Evolutionary conservation across 2,888 invertebrate species (phyloP).

Genomic region (Camponotus fellah): DNA sequence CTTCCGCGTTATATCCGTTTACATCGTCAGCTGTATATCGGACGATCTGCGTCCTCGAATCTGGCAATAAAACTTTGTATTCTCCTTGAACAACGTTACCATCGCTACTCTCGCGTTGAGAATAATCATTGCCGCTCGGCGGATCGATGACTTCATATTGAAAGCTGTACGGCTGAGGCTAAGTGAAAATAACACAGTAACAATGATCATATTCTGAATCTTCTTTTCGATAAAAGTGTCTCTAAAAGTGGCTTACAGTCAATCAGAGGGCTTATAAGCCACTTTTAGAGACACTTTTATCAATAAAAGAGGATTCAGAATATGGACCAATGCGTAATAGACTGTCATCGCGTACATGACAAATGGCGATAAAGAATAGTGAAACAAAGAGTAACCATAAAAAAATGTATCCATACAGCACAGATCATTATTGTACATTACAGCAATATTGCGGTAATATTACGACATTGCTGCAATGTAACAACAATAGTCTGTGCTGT

Average conservation of each 20-base stretch:
- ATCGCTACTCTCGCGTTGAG: slow-evolving; percentile 94
- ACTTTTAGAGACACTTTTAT: too few relatives aligned
- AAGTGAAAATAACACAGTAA: slow-evolving; percentile 30
- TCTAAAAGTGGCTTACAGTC: too few relatives aligned
- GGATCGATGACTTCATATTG: slow-evolving; percentile 94
- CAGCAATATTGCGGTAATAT: too few relatives aligned
- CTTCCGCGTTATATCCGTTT: slow-evolving; percentile 95
- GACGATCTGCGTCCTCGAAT: slow-evolving; percentile 94
- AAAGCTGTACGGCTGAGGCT: slow-evolving; percentile 92
- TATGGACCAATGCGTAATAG: neutral
- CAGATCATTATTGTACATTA: too few relatives aligned
- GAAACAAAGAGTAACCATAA: neutral
- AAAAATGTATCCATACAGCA: too few relatives aligned
- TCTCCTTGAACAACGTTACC: slow-evolving; percentile 94
- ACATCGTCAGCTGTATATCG: slow-evolving; percentile 94
- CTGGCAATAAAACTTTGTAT: slow-evolving; percentile 94
- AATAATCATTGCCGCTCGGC: slow-evolving; percentile 93
- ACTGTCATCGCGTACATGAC: neutral
- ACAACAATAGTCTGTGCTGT: too few relatives aligned
- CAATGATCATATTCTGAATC: neutral
- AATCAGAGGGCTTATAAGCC: too few relatives aligned
- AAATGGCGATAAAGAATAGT: neutral
- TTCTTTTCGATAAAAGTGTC: too few relatives aligned
- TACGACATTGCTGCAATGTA: too few relatives aligned
- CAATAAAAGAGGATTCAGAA: too few relatives aligned